Conservation (phyloP, 2,888 invertebrate species). For the Caenorhabditis drosophilae region DNA sequence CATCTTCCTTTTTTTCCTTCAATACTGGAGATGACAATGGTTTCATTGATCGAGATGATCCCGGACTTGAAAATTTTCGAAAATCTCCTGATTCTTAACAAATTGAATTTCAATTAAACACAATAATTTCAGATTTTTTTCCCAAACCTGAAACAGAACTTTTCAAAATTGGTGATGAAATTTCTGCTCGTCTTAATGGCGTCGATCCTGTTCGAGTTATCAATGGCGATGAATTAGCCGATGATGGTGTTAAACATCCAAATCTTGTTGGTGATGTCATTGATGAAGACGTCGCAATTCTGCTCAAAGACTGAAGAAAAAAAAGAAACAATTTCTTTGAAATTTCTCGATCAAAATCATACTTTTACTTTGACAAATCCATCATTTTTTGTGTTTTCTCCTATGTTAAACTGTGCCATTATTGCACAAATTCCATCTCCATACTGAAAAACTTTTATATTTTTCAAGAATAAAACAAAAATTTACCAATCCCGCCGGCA, state of each 20-base stretch:
- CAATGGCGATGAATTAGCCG: not conserved
- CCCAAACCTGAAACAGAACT: constrained; percentile 17
- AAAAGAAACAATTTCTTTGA: not conserved
- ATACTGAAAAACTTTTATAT: not conserved
- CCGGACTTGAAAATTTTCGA: no score
- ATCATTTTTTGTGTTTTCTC: no score
- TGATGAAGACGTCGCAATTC: no score
- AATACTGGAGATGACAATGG: no score
- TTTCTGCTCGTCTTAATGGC: constrained; percentile 9
- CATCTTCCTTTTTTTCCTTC: not conserved
- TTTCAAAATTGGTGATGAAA: constrained; percentile 20
- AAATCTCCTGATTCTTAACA: no score
- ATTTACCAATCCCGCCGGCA: constrained; percentile 6
- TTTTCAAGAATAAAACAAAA: not conserved
- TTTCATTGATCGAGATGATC: no score
- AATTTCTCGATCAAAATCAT: no score
- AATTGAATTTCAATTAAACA: no score
- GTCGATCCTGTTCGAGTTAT: not conserved
- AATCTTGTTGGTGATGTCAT: not conserved
- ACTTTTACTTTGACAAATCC: no score
- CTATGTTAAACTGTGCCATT: not conserved
- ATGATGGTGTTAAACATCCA: not conserved
- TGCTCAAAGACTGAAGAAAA: not conserved
- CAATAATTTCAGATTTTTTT: no score
- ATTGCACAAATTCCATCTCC: not conserved